A percentile compares a stretch with the other conserved stretches of the same genome.
Conservation (phyloP, 2,888 invertebrate genomes). For the Apodemia duryi region DNA sequence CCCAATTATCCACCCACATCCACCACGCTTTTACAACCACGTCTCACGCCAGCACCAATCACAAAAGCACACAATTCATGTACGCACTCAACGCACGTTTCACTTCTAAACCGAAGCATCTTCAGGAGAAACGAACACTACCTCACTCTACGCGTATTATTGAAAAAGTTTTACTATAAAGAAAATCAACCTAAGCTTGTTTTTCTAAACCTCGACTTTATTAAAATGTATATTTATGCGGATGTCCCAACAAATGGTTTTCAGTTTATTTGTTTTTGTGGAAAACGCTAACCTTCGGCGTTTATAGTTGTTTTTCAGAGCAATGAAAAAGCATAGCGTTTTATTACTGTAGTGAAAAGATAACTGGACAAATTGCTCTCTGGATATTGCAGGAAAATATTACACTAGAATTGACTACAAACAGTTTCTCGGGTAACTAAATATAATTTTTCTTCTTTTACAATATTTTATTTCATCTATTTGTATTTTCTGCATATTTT, state of each 20-base stretch:
- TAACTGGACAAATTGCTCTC: constrained; percentile 15
- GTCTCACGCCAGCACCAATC: no score
- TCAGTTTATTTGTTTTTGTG: constrained; percentile 12
- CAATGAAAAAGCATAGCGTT: constrained; percentile 12
- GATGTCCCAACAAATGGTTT: constrained; percentile 18
- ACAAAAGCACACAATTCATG: no score
- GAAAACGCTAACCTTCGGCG: neutral
- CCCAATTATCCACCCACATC: no score
- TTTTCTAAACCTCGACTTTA: constrained; percentile 4
- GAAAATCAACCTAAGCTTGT: constrained; percentile 14
- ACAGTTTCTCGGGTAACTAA: constrained; percentile 3
- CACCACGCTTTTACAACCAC: no score
- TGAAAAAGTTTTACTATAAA: neutral
- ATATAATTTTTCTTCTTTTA: neutral
- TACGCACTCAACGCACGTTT: no score
- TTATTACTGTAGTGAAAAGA: constrained; percentile 13
- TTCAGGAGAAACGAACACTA: no score
- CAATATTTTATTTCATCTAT: no score
- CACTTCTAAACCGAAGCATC: no score
- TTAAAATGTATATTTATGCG: constrained; percentile 18
- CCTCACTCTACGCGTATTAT: neutral
- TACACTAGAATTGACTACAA: constrained; percentile 9
- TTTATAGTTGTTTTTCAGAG: neutral
- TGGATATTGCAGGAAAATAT: constrained; percentile 13
- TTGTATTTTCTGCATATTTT: no score